Evolutionary conservation across 1,140 invertebrate species (phyloP).

Genomic region (Druon quercuslanigerum): DNA sequence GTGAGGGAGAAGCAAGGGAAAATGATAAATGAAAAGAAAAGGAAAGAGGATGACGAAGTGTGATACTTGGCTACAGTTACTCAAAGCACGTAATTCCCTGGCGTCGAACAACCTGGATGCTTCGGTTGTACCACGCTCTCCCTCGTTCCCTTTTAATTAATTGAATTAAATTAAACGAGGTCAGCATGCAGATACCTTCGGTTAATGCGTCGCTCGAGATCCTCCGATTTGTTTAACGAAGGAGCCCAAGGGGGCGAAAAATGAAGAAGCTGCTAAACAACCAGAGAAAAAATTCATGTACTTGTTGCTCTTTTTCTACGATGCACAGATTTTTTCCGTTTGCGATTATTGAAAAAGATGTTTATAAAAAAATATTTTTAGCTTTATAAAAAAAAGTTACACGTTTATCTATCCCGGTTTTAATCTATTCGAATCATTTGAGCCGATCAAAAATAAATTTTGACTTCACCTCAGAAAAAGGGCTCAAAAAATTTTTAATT

Average conservation of each 20-base stretch:
- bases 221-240: constrained; percentile 20
- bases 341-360: too few species aligned
- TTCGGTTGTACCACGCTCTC: constrained; percentile 30
- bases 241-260: background rate
- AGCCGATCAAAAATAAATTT: too few species aligned
- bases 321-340: background rate
- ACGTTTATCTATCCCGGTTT: too few species aligned
- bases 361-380: too few species aligned
- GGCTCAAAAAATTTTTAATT: too few species aligned
- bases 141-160: constrained; percentile 43
- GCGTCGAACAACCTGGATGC: constrained; percentile 29
- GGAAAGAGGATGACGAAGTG: constrained; percentile 33
- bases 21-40: constrained; percentile 35
- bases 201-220: constrained; percentile 30
- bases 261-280: background rate
- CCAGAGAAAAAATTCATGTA: constrained; percentile 1
- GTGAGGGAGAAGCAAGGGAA: constrained; percentile 36
- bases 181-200: constrained; percentile 1
- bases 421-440: too few species aligned
- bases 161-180: constrained; percentile 47
- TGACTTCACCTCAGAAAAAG: too few species aligned
- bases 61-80: constrained; percentile 37
- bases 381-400: too few species aligned
- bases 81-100: constrained; percentile 40
- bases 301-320: background rate